These are phyloP conservation scores for Aleiodes testaceus DNA, from an alignment of 2,888 invertebrate species.

Conservation along the genomic window DNA sequence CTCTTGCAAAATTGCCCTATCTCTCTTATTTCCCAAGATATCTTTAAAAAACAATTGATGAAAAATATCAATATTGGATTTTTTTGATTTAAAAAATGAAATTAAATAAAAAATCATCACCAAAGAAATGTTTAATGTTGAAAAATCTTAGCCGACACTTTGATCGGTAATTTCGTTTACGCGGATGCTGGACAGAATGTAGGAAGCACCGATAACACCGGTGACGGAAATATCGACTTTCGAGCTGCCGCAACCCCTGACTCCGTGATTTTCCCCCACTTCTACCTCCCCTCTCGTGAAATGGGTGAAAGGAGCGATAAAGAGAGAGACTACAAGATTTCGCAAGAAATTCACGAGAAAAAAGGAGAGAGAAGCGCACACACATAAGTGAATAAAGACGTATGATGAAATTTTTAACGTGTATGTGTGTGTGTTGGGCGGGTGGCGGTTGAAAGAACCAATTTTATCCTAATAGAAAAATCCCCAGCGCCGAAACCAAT, in stretches of 20 bases:
- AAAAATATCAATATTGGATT: too few relatives aligned
- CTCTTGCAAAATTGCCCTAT: too few relatives aligned
- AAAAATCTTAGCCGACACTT: conserved; percentile 57
- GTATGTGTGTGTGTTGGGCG: conserved; percentile 49
- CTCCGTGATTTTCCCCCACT: conserved; percentile 53
- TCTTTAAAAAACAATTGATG: too few relatives aligned
- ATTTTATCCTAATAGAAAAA: conserved; percentile 73
- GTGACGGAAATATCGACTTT: conserved; percentile 72
- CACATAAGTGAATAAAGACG: conserved; percentile 14
- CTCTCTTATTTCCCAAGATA: too few relatives aligned
- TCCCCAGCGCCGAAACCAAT: conserved; percentile 73
- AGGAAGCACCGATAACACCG: conserved; percentile 70
- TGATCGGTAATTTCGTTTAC: conserved; percentile 69
- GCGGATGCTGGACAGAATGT: conserved; percentile 66
- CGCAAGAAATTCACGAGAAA: conserved; percentile 34
- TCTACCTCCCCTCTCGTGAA: conserved; percentile 38
- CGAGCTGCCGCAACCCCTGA: conserved; percentile 57
- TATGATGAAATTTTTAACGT: not conserved
- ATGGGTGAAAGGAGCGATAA: not conserved
- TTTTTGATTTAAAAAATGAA: too few relatives aligned
- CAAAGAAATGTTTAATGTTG: not conserved
- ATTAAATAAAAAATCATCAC: conserved; percentile 22
- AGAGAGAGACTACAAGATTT: conserved; percentile 18
- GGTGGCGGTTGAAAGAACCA: conserved; percentile 73
- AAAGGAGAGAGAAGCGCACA: conserved; percentile 42